Conservation (phyloP, 2,113 vertebrate genomes). For the Bos javanicus region DNA sequence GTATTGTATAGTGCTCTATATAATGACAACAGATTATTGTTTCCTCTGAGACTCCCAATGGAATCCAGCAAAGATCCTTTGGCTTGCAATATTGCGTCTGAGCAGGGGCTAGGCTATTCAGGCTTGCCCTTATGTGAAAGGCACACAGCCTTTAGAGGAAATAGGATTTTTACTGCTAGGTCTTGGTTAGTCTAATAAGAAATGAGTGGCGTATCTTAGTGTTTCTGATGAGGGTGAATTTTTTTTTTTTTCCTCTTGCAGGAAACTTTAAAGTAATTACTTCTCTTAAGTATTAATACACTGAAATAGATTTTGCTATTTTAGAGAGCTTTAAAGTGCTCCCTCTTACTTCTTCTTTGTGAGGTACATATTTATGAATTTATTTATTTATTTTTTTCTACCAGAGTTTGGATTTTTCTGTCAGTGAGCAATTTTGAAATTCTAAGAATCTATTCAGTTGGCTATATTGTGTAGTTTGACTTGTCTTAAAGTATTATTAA, state of each 20-base stretch:
- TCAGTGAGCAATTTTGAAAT: not conserved
- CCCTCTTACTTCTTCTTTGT: not conserved
- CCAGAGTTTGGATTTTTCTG: conserved; percentile 8
- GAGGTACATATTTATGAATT: not conserved
- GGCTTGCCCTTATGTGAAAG: not conserved
- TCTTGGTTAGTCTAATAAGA: not conserved
- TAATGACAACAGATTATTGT: conserved; percentile 34
- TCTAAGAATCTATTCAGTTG: not conserved
- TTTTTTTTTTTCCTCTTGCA: not conserved
- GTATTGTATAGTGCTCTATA: not conserved
- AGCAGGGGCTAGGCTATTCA: not conserved
- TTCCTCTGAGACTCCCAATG: not conserved
- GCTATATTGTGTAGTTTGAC: not conserved
- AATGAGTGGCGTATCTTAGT: not conserved
- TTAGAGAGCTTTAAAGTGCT: not conserved
- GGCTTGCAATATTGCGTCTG: not conserved
- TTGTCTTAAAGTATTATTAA: not conserved
- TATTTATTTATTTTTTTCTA: conserved; percentile 1
- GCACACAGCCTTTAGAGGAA: not conserved
- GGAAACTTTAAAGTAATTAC: not conserved
- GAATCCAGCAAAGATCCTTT: not conserved
- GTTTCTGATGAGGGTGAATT: not conserved
- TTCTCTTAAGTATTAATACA: not conserved
- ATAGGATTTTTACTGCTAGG: not conserved
- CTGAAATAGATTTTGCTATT: conserved; percentile 2